Conservation (phyloP, 2,888 invertebrate species). For the Synergus itoensis region DNA sequence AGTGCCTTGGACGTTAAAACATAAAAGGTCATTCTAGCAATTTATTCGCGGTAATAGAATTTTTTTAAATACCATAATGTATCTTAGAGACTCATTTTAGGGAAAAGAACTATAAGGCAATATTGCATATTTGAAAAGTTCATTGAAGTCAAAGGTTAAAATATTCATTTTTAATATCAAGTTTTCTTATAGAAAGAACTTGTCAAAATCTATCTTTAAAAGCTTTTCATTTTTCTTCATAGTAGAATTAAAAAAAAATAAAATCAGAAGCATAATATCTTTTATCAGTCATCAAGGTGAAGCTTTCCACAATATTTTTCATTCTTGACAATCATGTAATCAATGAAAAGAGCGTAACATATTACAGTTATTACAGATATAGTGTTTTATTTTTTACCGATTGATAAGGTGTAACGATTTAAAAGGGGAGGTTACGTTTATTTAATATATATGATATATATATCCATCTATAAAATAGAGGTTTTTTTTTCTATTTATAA, state of each 20-base stretch:
- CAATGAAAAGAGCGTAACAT: no score
- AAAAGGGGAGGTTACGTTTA: no score
- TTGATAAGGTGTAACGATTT: no score
- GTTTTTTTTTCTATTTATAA: neutral
- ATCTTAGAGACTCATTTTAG: neutral
- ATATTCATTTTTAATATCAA: neutral
- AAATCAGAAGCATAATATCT: no score
- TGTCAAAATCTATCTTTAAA: neutral
- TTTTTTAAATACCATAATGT: neutral
- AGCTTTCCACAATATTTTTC: neutral
- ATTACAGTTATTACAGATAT: neutral
- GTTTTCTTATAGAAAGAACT: neutral
- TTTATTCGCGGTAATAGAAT: slow-evolving; percentile 31
- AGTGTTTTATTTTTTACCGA: neutral
- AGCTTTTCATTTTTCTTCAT: no score
- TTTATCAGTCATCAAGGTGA: neutral
- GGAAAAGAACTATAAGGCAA: neutral
- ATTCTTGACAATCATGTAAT: no score
- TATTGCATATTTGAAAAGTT: neutral
- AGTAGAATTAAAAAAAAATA: no score
- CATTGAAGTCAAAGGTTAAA: neutral
- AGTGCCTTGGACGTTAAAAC: slow-evolving; percentile 21
- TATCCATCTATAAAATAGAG: no score
- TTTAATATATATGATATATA: no score
- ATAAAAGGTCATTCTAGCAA: slow-evolving; percentile 30